These are phyloP conservation scores for Xestia sexstrigata DNA, from an alignment of 2,888 invertebrate genomes.

Conservation along the genomic window DNA sequence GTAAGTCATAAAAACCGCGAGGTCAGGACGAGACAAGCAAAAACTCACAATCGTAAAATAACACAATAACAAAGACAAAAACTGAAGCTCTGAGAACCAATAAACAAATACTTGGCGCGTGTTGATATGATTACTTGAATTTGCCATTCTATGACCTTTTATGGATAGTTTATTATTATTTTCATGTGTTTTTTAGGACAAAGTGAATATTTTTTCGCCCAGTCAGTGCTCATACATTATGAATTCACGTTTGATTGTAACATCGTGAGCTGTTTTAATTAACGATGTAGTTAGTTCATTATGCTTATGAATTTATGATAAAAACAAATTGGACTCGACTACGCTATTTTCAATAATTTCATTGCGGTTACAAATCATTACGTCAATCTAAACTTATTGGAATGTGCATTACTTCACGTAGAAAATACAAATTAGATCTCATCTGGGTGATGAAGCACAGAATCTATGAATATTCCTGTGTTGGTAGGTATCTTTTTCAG, in stretches of 20 bases:
- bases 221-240: constrained; percentile 10
- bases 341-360: constrained; percentile 42
- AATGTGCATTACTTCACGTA: background rate
- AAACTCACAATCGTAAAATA: constrained; percentile 54
- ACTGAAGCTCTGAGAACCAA: constrained; percentile 45
- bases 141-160: constrained; percentile 47
- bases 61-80: constrained; percentile 62
- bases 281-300: constrained; percentile 45
- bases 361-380: constrained; percentile 15
- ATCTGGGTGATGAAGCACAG: constrained; percentile 6
- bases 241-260: constrained; percentile 29
- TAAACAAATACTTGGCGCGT: constrained; percentile 40
- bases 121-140: constrained; percentile 34
- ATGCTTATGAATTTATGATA: constrained; percentile 32
- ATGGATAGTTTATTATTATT: constrained; percentile 11
- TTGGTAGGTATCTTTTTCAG: background rate
- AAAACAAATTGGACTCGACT: constrained; percentile 35
- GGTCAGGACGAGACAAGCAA: constrained; percentile 51
- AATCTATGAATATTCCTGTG: background rate
- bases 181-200: constrained; percentile 1
- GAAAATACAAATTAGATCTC: background rate
- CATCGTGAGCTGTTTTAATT: constrained; percentile 41
- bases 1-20: constrained; percentile 55
- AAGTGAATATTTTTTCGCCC: constrained; percentile 8
- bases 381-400: constrained; percentile 5